Evolutionary conservation across 2,888 invertebrate genomes (phyloP), one percentile per base, ranked within the genome.

Genomic region (Magallana nippona): DNA sequence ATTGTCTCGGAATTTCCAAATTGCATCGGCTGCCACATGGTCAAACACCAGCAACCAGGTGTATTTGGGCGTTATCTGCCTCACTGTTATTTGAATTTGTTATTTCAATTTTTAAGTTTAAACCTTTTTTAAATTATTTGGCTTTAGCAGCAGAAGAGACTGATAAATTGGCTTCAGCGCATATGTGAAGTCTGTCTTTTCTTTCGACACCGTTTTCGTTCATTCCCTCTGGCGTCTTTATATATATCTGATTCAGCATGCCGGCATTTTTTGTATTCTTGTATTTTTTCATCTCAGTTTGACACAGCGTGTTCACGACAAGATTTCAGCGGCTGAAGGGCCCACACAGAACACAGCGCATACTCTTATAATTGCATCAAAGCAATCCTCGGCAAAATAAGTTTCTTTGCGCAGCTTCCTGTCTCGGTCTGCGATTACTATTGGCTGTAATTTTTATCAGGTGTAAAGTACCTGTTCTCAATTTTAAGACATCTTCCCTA

Each of bases 381-480:
- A 71, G 71, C 71, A 71, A 71, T 27, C 71, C 71, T 71, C 22
- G 32, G 22, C 71, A 27, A 32, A 13, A 27, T 32, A 22, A 27
- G 71, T 27, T 71, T 32, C 71, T 71, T 10, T 71, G 71, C 71
- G 71, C 71, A 71, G 71, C 71, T 71, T 71, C 71, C 71, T 71
- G 71, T 71, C 71, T 27, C 32, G 60, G 19, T 60, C 60, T 19
- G 60, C 60, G n/a, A n/a, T 19, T 60, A 15, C 32, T 71, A 71
- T 32, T 71, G 71, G 71, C 13, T 27, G 32, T 11, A 71, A 27
- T 32, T 71, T 71, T 71, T 71, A 71, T 71, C 71, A 71, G 71
- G 71, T 71, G 71, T 71, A 71, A 71, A 71, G 71, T 71, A 71
- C 71, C 71, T 71, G 71, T 71, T 71, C 71, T 71, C 71, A 71